Conservation (phyloP, 35 echinoderm and acorn worm genomes). For the Ophioderma brevispina region DNA sequence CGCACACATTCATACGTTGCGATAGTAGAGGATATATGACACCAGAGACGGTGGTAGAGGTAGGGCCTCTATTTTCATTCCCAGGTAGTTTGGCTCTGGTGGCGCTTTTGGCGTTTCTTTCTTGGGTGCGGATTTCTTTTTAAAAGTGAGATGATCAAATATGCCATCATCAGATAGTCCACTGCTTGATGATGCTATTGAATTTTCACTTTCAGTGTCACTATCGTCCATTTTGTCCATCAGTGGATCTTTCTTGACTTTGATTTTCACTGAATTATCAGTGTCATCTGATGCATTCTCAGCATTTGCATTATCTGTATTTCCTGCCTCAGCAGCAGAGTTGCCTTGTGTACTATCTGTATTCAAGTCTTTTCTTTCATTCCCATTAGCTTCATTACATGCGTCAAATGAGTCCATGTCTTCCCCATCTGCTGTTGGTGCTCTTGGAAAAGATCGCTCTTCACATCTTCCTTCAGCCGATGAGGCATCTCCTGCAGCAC, state of each 20-base stretch:
- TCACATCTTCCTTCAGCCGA: neutral
- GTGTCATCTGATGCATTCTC: neutral
- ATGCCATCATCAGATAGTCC: conserved; percentile 80
- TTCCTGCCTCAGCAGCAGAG: neutral
- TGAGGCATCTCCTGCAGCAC: neutral
- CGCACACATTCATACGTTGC: conserved; percentile 45
- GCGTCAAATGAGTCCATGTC: neutral
- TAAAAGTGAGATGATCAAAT: conserved; percentile 64
- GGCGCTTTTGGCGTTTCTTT: conserved; percentile 25
- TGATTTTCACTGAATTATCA: neutral
- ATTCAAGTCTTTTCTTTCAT: neutral
- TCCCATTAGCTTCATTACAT: neutral
- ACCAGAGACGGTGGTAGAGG: conserved; percentile 79
- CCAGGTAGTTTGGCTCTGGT: conserved; percentile 68
- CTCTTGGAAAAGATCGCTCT: neutral
- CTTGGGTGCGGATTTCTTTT: conserved; percentile 7
- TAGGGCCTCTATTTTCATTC: conserved; percentile 71
- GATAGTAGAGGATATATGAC: conserved; percentile 77
- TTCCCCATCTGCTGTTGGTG: neutral
- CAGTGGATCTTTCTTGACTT: neutral
- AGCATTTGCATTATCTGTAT: conserved; percentile 13
- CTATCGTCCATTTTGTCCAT: conserved; percentile 17
- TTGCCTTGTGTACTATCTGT: neutral
- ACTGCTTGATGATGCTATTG: conserved; percentile 39
- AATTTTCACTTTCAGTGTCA: conserved; percentile 34